Conservation (phyloP, 2,113 vertebrate species). For the Nyctereutes procyonoides region DNA sequence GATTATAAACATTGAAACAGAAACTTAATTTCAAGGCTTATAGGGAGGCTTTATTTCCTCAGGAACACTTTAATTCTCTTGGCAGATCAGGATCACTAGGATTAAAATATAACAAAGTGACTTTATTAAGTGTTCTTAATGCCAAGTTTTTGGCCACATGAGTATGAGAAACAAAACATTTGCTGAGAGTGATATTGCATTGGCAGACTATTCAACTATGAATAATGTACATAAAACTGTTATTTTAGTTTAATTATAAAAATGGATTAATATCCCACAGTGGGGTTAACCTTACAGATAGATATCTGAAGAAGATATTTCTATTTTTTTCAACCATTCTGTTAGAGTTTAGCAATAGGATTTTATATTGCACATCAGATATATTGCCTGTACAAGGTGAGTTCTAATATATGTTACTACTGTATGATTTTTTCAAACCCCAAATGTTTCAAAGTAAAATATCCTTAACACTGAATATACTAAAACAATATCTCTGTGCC, state of each 20-base stretch:
- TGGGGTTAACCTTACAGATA: neutral
- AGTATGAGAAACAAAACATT: slow-evolving; percentile 33
- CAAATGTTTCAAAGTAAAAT: slow-evolving; percentile 51
- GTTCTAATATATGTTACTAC: neutral
- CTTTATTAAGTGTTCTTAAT: slow-evolving; percentile 37
- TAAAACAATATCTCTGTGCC: slow-evolving; percentile 20
- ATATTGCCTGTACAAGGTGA: neutral
- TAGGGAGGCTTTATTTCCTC: slow-evolving; percentile 28
- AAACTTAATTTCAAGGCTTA: slow-evolving; percentile 46
- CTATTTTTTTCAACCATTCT: neutral
- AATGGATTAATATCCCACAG: slow-evolving; percentile 14
- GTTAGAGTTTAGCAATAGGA: neutral
- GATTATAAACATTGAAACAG: slow-evolving; percentile 22
- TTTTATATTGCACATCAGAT: neutral
- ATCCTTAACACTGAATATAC: neutral
- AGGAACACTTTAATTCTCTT: slow-evolving; percentile 22
- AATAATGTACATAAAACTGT: neutral
- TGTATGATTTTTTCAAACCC: slow-evolving; percentile 25
- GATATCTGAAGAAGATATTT: neutral
- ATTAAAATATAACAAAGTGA: slow-evolving; percentile 64
- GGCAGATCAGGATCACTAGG: neutral
- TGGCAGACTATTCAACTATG: neutral
- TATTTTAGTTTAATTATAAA: slow-evolving; percentile 9
- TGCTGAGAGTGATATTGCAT: neutral
- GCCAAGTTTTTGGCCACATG: neutral